Conservation (phyloP, 53 echinoderm and acorn worm genomes). For the Stichopus horrens region DNA sequence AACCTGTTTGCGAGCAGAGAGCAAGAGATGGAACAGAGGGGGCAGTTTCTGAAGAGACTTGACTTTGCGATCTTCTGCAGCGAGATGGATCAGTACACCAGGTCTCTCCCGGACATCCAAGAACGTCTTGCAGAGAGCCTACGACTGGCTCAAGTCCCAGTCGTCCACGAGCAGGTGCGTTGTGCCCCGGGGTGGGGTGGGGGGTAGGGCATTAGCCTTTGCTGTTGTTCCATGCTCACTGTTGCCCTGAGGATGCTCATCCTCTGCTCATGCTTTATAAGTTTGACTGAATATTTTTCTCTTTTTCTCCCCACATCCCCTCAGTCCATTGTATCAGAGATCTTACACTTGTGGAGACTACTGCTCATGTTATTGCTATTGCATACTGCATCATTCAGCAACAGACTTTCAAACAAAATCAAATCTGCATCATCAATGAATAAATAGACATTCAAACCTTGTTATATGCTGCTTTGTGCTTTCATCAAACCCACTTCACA, state of each 20-base stretch:
- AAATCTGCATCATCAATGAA: too few species aligned
- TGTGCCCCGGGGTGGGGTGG: background rate
- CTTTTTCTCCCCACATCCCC: background rate
- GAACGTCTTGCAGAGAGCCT: constrained; percentile 90
- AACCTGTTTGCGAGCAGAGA: constrained; percentile 58
- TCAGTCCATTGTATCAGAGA: background rate
- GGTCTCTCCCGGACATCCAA: constrained; percentile 86
- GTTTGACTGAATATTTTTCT: background rate
- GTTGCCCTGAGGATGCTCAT: too few species aligned
- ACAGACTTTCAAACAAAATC: too few species aligned
- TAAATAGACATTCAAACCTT: too few species aligned
- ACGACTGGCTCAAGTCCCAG: constrained; percentile 76
- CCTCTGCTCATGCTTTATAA: too few species aligned
- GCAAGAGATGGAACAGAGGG: constrained; percentile 92
- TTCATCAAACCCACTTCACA: too few species aligned
- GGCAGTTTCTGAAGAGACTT: constrained; percentile 86
- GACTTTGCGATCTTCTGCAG: constrained; percentile 92
- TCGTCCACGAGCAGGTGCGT: constrained; percentile 81
- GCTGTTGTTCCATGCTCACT: background rate
- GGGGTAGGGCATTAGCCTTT: too few species aligned
- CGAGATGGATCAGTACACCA: constrained; percentile 88
- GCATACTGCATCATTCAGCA: too few species aligned
- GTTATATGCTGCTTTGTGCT: too few species aligned
- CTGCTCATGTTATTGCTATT: too few species aligned
- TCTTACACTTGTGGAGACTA: background rate